These are phyloP conservation scores for Limnephilus lunatus DNA, from an alignment of 2,888 invertebrate genomes.

Conservation along the genomic window DNA sequence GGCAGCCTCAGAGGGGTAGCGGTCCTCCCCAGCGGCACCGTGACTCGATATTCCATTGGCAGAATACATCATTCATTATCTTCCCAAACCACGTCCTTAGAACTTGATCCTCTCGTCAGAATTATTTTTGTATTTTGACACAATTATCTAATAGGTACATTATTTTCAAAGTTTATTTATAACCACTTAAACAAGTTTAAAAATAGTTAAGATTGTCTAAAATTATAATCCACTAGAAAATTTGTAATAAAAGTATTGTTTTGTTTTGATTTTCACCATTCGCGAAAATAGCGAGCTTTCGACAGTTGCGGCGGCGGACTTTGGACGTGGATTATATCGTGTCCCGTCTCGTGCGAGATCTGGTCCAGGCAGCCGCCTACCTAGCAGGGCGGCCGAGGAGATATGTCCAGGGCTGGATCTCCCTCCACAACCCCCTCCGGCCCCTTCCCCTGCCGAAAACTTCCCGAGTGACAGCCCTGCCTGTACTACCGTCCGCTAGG, in stretches of 20 bases:
- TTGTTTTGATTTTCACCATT: neutral
- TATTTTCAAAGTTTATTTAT: neutral
- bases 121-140: neutral
- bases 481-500: conserved; percentile 54
- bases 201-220: neutral
- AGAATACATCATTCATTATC: conserved; percentile 51
- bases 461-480: conserved; percentile 29
- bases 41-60: conserved; percentile 42
- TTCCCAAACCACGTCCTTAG: conserved; percentile 12
- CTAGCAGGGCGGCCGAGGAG: conserved; percentile 10
- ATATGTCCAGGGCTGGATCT: conserved; percentile 43
- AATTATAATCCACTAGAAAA: neutral
- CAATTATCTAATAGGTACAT: neutral
- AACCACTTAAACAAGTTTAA: neutral
- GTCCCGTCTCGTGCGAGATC: neutral
- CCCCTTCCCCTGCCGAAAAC: conserved; percentile 18
- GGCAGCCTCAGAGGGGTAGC: conserved; percentile 37
- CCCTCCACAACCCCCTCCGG: conserved; percentile 43
- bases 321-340: neutral
- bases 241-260: neutral
- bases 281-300: neutral
- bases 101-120: neutral
- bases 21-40: conserved; percentile 27
- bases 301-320: neutral
- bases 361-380: conserved; percentile 6